A percentile compares a stretch with the other conserved stretches of the same genome.
These are phyloP conservation scores for Chamaea fasciata DNA, from an alignment of 2,113 vertebrate species.

Conservation along the genomic window DNA sequence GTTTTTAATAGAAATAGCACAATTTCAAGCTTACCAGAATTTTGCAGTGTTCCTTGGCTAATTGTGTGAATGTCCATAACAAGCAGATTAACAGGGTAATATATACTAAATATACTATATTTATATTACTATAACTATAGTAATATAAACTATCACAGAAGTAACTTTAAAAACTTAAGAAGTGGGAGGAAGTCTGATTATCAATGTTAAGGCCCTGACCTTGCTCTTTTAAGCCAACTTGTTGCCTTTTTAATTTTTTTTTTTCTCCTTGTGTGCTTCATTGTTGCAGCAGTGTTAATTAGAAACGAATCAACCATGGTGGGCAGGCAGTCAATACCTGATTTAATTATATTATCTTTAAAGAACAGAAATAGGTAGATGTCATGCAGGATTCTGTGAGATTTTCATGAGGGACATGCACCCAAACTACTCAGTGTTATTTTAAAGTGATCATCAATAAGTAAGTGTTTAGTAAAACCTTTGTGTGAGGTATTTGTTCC, in stretches of 20 bases:
- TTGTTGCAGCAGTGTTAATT: conserved; percentile 37
- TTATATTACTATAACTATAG: too few relatives aligned
- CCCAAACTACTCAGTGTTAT: not conserved
- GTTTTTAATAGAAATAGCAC: not conserved
- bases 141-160: not conserved
- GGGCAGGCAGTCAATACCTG: not conserved
- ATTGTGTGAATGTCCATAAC: not conserved
- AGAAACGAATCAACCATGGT: conserved; percentile 11
- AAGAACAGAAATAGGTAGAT: not conserved
- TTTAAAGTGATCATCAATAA: not conserved
- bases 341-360: conserved; percentile 43
- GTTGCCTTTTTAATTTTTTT: not conserved
- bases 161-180: not conserved
- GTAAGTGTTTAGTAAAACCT: not conserved
- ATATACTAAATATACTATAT: too few relatives aligned
- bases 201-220: not conserved
- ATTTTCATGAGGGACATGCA: not conserved
- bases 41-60: not conserved
- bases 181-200: not conserved
- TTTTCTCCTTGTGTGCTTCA: not conserved
- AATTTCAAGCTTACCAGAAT: not conserved
- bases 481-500: not conserved
- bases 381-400: not conserved
- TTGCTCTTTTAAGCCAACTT: not conserved
- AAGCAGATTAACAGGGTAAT: not conserved